Evolutionary conservation across 2,888 invertebrate species (phyloP).

Genomic region (Leptura quadrifasciata): DNA sequence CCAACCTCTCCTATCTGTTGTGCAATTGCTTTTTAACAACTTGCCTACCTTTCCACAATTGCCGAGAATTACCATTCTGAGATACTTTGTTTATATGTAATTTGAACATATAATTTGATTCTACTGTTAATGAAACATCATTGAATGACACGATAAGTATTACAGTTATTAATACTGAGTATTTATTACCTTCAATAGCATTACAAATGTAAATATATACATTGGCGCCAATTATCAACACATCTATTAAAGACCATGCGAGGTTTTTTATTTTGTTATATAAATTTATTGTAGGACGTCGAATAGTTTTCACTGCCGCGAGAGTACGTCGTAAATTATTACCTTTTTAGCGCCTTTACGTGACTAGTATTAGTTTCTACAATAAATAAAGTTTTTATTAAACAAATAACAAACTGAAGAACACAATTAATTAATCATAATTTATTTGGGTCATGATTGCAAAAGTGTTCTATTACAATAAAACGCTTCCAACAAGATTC

Average conservation of each 20-base stretch:
- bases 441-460: conserved; percentile 38
- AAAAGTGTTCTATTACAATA: conserved; percentile 34
- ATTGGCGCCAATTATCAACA: not conserved
- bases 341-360: not conserved
- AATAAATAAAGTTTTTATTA: conserved; percentile 10
- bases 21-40: too few species aligned
- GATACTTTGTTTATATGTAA: too few species aligned
- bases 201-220: too few species aligned
- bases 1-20: too few species aligned
- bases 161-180: too few species aligned
- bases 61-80: too few species aligned
- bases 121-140: too few species aligned
- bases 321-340: not conserved
- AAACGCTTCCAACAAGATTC: conserved; percentile 21
- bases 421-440: conserved; percentile 4
- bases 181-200: too few species aligned
- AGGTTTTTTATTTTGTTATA: not conserved
- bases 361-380: conserved; percentile 5
- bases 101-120: too few species aligned
- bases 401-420: not conserved
- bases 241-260: not conserved
- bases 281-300: not conserved
- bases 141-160: too few species aligned
- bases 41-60: too few species aligned
- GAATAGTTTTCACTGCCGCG: not conserved